phyloP scores from a whole-genome alignment of 2,797 vertebrate genomes.

The Bovichtus diacanthus region DNA sequence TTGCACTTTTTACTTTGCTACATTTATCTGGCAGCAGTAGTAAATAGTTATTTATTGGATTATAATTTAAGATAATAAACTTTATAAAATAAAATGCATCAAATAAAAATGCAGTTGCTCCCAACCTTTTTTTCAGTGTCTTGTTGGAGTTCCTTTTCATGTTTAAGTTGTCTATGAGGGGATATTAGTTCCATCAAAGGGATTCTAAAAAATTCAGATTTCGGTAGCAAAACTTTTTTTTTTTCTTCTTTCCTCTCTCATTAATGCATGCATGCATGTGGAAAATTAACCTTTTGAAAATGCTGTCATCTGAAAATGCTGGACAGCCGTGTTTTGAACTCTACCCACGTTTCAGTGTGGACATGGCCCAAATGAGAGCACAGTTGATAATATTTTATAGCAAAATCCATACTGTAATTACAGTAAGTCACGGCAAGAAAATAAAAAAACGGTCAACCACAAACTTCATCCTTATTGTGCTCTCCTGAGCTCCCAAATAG shows the following conservation, averaged over 20 bases:
- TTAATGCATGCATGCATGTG: too few species aligned
- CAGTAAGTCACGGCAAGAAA: conserved; percentile 15
- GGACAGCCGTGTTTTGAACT: neutral
- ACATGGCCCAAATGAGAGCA: neutral
- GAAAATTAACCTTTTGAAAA: neutral
- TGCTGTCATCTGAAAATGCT: neutral
- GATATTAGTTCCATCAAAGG: neutral
- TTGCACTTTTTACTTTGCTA: too few species aligned
- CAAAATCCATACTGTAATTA: conserved; percentile 9
- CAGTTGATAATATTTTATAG: neutral
- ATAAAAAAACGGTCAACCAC: neutral
- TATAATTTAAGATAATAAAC: too few species aligned
- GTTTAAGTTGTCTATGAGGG: neutral
- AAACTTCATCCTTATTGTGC: neutral
- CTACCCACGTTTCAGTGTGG: neutral
- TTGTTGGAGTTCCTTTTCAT: neutral
- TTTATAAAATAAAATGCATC: neutral
- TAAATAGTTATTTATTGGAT: too few species aligned
- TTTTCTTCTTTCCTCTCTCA: too few species aligned
- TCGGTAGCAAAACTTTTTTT: neutral
- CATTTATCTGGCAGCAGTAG: too few species aligned
- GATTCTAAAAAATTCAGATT: too few species aligned
- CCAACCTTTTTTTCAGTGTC: neutral
- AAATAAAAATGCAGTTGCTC: neutral
- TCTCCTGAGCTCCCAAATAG: conserved; percentile 13